A percentile compares a stretch with the other conserved stretches of the same genome.
Evolutionary conservation across 2,797 vertebrate genomes (phyloP).

Genomic region (Danio aesculapii): DNA sequence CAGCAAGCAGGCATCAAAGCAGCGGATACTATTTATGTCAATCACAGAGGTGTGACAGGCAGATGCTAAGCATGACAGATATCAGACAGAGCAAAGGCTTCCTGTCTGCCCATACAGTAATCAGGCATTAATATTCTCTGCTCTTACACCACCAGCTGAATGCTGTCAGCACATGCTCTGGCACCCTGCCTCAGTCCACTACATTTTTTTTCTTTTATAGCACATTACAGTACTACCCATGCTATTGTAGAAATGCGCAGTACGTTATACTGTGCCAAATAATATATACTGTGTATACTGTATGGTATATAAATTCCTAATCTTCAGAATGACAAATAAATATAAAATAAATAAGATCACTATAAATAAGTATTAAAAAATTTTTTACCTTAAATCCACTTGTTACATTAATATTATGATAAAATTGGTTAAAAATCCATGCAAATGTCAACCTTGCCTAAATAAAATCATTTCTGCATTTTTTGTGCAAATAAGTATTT

Average conservation of each 20-base stretch:
- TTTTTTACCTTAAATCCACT: too few relatives aligned
- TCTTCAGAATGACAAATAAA: too few relatives aligned
- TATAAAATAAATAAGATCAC: too few relatives aligned
- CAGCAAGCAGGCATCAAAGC: constrained; percentile 54
- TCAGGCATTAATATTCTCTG: constrained; percentile 35
- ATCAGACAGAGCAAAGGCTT: constrained; percentile 34
- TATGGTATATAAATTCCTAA: too few relatives aligned
- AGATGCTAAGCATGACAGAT: constrained; percentile 46
- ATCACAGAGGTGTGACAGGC: constrained; percentile 49
- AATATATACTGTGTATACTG: neutral
- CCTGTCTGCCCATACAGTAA: constrained; percentile 36
- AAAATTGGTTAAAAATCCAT: too few relatives aligned
- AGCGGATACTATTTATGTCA: constrained; percentile 55
- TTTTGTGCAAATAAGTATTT: too few relatives aligned
- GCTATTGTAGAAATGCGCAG: neutral
- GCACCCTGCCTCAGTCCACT: neutral
- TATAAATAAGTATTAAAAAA: too few relatives aligned
- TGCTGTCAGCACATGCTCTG: constrained; percentile 6
- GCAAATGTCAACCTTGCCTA: too few relatives aligned
- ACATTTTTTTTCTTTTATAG: neutral
- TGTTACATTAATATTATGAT: too few relatives aligned
- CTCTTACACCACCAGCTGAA: constrained; percentile 1
- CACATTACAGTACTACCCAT: neutral
- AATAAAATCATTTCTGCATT: too few relatives aligned
- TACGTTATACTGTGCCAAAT: neutral